Evolutionary conservation across 2,888 invertebrate genomes (phyloP).

Genomic region (Parnassius mnemosyne): DNA sequence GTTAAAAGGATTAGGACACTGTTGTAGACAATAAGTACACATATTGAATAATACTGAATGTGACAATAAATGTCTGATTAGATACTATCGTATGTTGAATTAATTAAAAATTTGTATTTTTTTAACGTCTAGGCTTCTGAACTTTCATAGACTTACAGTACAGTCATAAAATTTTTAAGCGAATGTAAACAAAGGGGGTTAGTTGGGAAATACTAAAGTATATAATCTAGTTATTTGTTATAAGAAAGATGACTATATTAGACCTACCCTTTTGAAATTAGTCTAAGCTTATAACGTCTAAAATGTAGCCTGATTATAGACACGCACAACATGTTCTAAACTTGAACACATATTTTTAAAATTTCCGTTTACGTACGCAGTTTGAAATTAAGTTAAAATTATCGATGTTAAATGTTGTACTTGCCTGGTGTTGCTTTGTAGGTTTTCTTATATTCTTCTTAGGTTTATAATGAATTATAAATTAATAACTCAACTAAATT

Average conservation of each 20-base stretch:
- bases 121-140: constrained; percentile 50
- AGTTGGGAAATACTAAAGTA: background rate
- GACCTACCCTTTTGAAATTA: constrained; percentile 18
- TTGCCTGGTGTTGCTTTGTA: constrained; percentile 39
- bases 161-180: background rate
- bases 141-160: constrained; percentile 45
- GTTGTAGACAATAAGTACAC: constrained; percentile 18
- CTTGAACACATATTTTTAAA: constrained; percentile 33
- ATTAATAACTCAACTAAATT: no score
- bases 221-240: background rate
- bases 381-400: constrained; percentile 16
- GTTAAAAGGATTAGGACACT: constrained; percentile 11
- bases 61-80: constrained; percentile 27
- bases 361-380: constrained; percentile 30
- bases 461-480: background rate
- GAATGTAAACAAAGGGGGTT: background rate
- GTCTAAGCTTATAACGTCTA: constrained; percentile 24
- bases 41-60: constrained; percentile 13
- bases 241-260: background rate
- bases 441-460: constrained; percentile 9
- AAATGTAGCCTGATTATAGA: constrained; percentile 62
- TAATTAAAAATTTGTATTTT: constrained; percentile 50
- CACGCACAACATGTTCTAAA: constrained; percentile 65
- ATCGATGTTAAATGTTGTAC: constrained; percentile 52
- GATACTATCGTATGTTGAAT: constrained; percentile 26